phyloP scores from a whole-genome alignment of 1,140 invertebrate genomes.

The Chironomus striatipennis region DNA sequence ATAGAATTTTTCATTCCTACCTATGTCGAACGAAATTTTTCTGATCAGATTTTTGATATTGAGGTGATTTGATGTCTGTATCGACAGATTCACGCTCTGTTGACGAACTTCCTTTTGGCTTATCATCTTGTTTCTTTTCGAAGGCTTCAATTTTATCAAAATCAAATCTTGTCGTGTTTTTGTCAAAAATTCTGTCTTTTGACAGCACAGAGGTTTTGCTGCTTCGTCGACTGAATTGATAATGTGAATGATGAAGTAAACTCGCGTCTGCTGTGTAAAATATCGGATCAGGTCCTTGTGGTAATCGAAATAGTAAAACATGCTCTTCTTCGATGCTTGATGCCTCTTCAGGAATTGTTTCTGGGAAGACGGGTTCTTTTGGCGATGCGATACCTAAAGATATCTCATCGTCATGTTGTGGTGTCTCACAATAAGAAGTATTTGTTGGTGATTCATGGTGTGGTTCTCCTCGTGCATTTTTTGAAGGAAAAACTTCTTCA shows the following conservation, averaged over 20 bases:
- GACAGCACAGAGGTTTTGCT: constrained; percentile 38
- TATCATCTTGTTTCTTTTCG: constrained; percentile 27
- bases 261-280: constrained; percentile 48
- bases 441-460: constrained; percentile 39
- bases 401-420: constrained; percentile 51
- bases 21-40: constrained; percentile 26
- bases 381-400: constrained; percentile 66
- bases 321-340: constrained; percentile 86
- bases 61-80: constrained; percentile 32
- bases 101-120: constrained; percentile 48
- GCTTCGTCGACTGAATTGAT: constrained; percentile 32
- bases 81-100: constrained; percentile 46
- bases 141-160: constrained; percentile 34
- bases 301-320: constrained; percentile 51
- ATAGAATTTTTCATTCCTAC: neutral
- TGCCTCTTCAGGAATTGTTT: constrained; percentile 86
- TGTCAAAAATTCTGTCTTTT: constrained; percentile 31
- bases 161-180: constrained; percentile 37
- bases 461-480: constrained; percentile 24
- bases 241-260: constrained; percentile 43
- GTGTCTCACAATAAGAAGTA: constrained; percentile 34
- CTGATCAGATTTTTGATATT: constrained; percentile 27
- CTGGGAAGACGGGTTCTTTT: constrained; percentile 77
- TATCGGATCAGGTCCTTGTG: constrained; percentile 37
- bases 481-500: constrained; percentile 50